phyloP scores from a whole-genome alignment of 2,797 vertebrate species.

The Xenops minutus region DNA sequence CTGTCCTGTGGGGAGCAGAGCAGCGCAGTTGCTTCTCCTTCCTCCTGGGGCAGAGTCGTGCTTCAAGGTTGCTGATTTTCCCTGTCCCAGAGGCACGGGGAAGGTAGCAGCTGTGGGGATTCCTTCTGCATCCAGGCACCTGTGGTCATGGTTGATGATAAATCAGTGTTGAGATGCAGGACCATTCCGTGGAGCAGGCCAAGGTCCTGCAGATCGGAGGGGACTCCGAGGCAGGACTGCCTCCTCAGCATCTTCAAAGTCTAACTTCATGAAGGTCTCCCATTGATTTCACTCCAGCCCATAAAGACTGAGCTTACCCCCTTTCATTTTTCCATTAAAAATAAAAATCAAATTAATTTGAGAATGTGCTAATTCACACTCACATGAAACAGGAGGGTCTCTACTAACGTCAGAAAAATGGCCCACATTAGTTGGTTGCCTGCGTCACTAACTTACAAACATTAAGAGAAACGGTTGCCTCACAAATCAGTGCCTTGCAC shows the following conservation, averaged over 20 bases:
- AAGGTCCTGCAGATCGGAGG: rapidly evolving
- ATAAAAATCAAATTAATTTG: background rate
- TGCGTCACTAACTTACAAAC: background rate
- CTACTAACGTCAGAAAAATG: background rate
- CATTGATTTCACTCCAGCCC: background rate
- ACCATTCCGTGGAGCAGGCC: background rate
- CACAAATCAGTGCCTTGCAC: background rate
- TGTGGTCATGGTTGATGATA: background rate
- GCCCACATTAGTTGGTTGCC: background rate
- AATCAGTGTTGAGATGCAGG: rapidly evolving
- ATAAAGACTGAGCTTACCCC: background rate
- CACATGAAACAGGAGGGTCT: background rate
- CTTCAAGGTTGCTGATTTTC: background rate
- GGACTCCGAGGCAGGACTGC: background rate
- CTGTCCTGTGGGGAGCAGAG: background rate
- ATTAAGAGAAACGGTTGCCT: background rate
- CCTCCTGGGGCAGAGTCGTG: background rate
- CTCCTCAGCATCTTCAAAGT: background rate
- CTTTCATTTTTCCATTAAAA: background rate
- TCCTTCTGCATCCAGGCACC: background rate
- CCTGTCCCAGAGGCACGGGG: background rate
- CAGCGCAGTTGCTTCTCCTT: background rate
- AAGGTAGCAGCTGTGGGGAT: background rate
- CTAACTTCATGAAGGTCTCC: background rate
- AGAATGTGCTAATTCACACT: background rate